Conservation (phyloP, 2,797 vertebrate species). For the Sphenopsis melanotis region DNA sequence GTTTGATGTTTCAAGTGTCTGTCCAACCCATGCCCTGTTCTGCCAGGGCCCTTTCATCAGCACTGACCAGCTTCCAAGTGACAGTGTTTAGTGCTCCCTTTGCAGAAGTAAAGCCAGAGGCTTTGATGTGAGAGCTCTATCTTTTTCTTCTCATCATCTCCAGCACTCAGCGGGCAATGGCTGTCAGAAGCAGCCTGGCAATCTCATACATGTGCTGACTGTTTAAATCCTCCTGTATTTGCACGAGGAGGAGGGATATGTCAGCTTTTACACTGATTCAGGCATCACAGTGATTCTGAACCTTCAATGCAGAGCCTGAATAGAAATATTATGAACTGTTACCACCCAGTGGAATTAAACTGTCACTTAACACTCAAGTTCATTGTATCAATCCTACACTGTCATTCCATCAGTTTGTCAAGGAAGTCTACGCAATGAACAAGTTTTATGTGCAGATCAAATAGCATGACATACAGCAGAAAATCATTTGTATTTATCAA, state of each 20-base stretch:
- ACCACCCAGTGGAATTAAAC: background rate
- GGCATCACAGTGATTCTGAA: background rate
- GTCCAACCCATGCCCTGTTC: rapidly evolving
- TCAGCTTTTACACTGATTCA: background rate
- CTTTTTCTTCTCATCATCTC: background rate
- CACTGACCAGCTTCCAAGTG: background rate
- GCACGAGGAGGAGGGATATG: background rate
- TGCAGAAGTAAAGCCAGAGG: background rate
- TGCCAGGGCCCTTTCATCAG: background rate
- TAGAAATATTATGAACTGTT: slow-evolving; percentile 7
- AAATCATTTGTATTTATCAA: background rate
- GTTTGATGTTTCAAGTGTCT: background rate
- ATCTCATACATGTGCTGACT: background rate
- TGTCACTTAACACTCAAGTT: background rate
- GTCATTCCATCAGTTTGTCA: background rate
- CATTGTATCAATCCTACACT: background rate
- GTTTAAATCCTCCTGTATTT: background rate
- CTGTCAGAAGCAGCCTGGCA: background rate
- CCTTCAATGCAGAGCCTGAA: background rate
- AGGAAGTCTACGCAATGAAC: background rate
- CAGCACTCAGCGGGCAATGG: background rate
- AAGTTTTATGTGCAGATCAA: background rate
- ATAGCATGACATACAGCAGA: background rate
- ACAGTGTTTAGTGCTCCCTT: background rate
- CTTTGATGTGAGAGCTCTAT: background rate